Evolutionary conservation across 2,888 invertebrate species (phyloP), one percentile per base, ranked within the genome.

Genomic region (Brassicogethes aeneus): DNA sequence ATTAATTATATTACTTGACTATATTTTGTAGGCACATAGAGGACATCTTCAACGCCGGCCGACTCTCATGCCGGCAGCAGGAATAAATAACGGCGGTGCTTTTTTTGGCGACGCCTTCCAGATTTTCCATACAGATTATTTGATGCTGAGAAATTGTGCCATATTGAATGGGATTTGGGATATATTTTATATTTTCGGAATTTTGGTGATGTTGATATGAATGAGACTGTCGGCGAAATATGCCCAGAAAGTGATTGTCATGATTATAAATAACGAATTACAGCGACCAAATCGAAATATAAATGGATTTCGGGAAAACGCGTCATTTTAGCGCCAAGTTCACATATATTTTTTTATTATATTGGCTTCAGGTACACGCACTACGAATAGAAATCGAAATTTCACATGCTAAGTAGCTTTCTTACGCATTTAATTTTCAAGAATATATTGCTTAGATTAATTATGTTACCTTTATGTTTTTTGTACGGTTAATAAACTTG

Each of bases 101-200:
- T 23, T 23, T 10, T 23, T 10, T 23, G 5, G 23, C 23, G 23
- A 50, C 47, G 49, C 47, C 49, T 42, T 44, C 49, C 54, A 50
- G 51, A 55, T 55, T 52, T n/a, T 55, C 52, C 51, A 48, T 53
- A 55, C 52, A 57, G 55, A 56, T 55, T 53, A 57, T 56, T 55
- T 56, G 55, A 54, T 55, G 54, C 46, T 50, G 53, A 49, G 56
- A 57, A 57, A 57, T 59, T 55, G 55, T 51, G 50, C 43, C 51
- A 53, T 54, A 57, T 57, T 56, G 55, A 59, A 57, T 59, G 47
- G 56, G 53, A 53, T 53, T 55, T 56, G 53, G 52, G 50, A 53
- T 52, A 53, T 56, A 56, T 55, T 55, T 55, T 51, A 53, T 50
- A 49, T 46, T 52, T 55, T 51, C 43, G 46, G 23, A 10, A 44